A percentile compares a stretch with the other conserved stretches of the same genome.
Conservation (phyloP, 2,888 invertebrate genomes). For the Nomada fucata region DNA sequence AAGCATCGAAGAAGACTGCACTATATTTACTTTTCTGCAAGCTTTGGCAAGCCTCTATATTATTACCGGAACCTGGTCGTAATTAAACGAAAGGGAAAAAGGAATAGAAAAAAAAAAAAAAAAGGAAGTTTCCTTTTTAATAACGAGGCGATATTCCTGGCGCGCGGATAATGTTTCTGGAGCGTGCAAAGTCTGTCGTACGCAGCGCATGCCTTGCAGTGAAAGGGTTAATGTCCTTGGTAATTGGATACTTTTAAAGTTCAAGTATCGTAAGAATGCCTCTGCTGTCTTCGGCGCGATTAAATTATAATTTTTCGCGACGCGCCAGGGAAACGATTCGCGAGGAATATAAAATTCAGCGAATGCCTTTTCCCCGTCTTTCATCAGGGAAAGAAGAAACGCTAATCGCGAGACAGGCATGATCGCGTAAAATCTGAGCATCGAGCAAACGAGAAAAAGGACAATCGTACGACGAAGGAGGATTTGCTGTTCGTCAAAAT, state of each 20-base stretch:
- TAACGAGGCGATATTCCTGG: no score
- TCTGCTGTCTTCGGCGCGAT: not conserved
- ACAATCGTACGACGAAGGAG: not conserved
- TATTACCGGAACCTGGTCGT: not conserved
- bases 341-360: not conserved
- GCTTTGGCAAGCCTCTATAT: not conserved
- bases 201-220: conserved; percentile 16
- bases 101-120: no score
- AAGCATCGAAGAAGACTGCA: not conserved
- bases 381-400: not conserved
- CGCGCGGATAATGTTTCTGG: not conserved
- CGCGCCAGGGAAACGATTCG: no score
- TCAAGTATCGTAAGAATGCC: conserved; percentile 20
- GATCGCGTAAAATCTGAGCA: not conserved
- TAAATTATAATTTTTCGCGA: not conserved
- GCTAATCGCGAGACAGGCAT: not conserved
- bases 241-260: conserved; percentile 28
- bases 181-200: conserved; percentile 5
- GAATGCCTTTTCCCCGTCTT: not conserved
- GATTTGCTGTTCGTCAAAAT: not conserved
- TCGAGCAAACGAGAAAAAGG: not conserved
- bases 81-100: no score
- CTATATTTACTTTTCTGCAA: not conserved
- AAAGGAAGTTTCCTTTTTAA: not conserved
- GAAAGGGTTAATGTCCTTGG: conserved; percentile 33